A percentile compares a stretch with the other conserved stretches of the same genome.
Conservation (phyloP, 1,140 invertebrate genomes). For the Holcopasites calliopsidis region DNA sequence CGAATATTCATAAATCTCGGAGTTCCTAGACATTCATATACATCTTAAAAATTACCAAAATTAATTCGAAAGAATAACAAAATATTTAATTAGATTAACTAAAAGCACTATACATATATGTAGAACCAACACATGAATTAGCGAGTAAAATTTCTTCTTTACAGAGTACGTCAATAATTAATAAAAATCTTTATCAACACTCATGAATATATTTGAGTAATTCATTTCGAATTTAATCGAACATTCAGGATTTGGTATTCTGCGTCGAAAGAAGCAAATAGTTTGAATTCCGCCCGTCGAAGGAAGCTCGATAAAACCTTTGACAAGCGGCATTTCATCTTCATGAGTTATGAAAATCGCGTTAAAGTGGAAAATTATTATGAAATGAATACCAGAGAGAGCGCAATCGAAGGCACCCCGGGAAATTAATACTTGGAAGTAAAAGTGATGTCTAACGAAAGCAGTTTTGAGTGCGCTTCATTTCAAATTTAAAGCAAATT, state of each 20-base stretch:
- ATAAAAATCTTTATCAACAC: too few relatives aligned
- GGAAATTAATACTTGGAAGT: neutral
- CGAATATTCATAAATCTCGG: neutral
- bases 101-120: too few relatives aligned
- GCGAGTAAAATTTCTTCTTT: too few relatives aligned
- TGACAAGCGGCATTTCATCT: conserved; percentile 1
- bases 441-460: too few relatives aligned
- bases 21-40: too few relatives aligned
- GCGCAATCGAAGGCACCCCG: conserved; percentile 5
- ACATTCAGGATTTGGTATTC: neutral
- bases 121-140: too few relatives aligned
- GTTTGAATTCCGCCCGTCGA: conserved; percentile 18
- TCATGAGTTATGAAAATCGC: conserved; percentile 19
- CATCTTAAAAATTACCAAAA: too few relatives aligned
- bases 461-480: too few relatives aligned
- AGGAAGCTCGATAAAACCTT: conserved; percentile 1
- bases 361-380: conserved; percentile 23
- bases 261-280: neutral
- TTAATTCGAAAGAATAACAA: too few relatives aligned
- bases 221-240: neutral
- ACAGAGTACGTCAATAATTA: too few relatives aligned
- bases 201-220: neutral
- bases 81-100: too few relatives aligned
- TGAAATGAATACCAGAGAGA: conserved; percentile 13
- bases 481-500: too few relatives aligned